A percentile compares a stretch with the other conserved stretches of the same genome.
phyloP scores from a whole-genome alignment of 2,797 vertebrate species.

The Dromococcyx pavoninus region DNA sequence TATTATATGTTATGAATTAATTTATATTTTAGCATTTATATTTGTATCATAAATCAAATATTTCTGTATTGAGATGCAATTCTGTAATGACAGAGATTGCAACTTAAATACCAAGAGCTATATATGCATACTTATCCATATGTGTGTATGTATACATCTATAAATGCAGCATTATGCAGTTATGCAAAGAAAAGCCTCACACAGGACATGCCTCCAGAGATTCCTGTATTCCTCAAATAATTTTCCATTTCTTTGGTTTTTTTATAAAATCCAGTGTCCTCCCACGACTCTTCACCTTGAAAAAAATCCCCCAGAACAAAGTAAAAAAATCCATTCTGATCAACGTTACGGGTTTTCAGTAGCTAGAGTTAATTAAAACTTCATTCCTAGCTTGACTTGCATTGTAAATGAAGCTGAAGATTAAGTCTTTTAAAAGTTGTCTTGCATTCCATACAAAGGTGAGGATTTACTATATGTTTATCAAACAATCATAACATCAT shows the following conservation, averaged over 20 bases:
- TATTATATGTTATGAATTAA: background rate
- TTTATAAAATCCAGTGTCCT: background rate
- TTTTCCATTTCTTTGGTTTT: background rate
- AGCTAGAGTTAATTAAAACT: background rate
- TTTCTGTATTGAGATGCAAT: background rate
- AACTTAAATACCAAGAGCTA: background rate
- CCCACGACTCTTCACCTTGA: background rate
- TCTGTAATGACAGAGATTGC: background rate
- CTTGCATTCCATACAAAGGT: background rate
- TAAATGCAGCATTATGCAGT: background rate
- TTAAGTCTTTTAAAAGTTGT: background rate
- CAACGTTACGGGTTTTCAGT: background rate
- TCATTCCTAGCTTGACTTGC: background rate
- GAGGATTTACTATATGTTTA: background rate
- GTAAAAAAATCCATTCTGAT: background rate
- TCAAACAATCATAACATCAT: too few relatives aligned
- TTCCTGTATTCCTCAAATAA: background rate
- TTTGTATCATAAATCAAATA: background rate
- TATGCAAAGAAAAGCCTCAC: background rate
- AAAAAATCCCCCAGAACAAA: background rate
- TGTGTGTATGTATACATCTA: background rate
- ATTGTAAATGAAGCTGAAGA: background rate
- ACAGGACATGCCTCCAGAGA: background rate
- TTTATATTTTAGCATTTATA: background rate
- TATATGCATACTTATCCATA: background rate